Base-by-base conservation (phyloP, 2,797 vertebrate species). In the Staurois parvus region DNA sequence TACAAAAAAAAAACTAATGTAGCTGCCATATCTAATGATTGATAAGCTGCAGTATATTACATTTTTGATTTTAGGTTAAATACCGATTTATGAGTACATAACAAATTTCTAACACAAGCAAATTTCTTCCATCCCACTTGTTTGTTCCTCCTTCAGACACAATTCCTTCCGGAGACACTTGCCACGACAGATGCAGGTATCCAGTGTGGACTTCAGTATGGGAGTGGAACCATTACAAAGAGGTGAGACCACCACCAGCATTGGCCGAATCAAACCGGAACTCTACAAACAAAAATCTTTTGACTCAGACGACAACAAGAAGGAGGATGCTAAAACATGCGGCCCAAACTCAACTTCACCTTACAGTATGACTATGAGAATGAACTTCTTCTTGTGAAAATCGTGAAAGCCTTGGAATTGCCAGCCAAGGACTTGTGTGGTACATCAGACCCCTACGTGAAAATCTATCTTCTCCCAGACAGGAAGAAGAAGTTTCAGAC, bases 401-500 rank as follows among this genome's bases (percentile, higher is more conserved):
- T 99, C 89, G 90, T 99, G 85, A 97, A 98, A 92, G 98, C 97
- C 84, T 92, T 99, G 91, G 98, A 99, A 40, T 95, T 99, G 87
- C 98, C 98, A 0, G 97, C 97, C 89, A 99, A 99, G 91, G 98
- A 99, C 93, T 97, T 99, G 91, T 96, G 96, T 0, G 98, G 98
- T 88, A 98, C 98, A 40, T 99, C 98, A 0, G 98, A 99, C 89
- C 98, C 98, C 0, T 99, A 99, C 0, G 97, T 99, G 89, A 99
- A 99, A 94, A 97, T 99, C 90, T 99, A 99, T 92, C 94, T 99
- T 90, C 96, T 99, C 82, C 98, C 98, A 0, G 98, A 99, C 72
- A 95, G 98, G 88, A 99, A 99, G 93, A 98, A 97, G 94, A 99
- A 99, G 93, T 99, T 96, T 92, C 98, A 99, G 94, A 99, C 98